Evolutionary conservation across 2,888 invertebrate species (phyloP).

Genomic region (Nephrotoma flavescens): DNA sequence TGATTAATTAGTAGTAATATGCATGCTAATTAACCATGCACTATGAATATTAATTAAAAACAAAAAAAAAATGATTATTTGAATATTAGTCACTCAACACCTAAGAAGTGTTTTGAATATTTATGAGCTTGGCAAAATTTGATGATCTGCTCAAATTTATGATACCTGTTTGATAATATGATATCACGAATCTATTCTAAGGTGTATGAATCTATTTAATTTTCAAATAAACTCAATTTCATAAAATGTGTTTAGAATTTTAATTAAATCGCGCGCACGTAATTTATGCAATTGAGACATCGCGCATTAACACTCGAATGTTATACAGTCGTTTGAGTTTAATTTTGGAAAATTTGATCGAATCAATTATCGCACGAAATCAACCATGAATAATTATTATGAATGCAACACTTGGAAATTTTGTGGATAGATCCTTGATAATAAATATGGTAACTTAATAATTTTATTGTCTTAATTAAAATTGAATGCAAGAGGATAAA

Average conservation of each 20-base stretch:
- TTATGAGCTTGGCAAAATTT: no score
- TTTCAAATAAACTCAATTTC: no score
- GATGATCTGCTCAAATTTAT: no score
- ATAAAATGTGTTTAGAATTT: background rate
- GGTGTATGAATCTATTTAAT: no score
- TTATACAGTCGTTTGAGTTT: background rate
- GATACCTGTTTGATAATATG: no score
- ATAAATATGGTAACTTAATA: background rate
- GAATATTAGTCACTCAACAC: no score
- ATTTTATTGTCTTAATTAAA: background rate
- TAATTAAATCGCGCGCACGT: background rate
- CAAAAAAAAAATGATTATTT: no score
- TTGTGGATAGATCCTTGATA: background rate
- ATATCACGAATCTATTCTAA: no score
- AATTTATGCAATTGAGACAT: background rate
- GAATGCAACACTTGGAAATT: background rate
- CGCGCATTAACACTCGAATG: background rate
- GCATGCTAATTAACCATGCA: no score
- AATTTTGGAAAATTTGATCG: background rate
- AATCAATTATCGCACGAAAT: background rate
- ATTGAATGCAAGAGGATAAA: background rate
- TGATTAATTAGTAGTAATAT: no score
- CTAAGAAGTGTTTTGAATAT: no score
- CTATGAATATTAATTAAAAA: no score
- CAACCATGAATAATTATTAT: background rate